A percentile compares a stretch with the other conserved stretches of the same genome.
Conservation (phyloP, 2,888 invertebrate species). For the Ypsolopha sequella region DNA sequence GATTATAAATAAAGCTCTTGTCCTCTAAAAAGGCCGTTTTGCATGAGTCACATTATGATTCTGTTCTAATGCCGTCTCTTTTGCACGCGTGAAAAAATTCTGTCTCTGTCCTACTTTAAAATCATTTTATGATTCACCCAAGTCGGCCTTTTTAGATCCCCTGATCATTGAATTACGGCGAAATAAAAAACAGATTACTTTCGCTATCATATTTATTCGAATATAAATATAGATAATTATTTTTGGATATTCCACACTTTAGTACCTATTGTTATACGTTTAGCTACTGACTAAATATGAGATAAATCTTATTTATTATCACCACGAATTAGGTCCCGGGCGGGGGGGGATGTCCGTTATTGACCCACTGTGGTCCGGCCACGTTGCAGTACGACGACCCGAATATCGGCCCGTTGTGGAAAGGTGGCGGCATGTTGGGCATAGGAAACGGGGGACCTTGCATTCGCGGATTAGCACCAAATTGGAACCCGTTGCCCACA, state of each 20-base stretch:
- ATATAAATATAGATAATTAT: conserved; percentile 59
- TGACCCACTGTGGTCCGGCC: conserved; percentile 36
- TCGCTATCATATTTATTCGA: conserved; percentile 40
- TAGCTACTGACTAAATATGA: conserved; percentile 16
- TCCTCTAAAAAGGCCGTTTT: too few relatives aligned
- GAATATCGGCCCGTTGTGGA: conserved; percentile 32
- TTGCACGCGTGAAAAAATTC: too few relatives aligned
- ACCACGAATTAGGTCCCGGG: conserved; percentile 44
- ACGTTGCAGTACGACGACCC: conserved; percentile 32
- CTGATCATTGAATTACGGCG: too few relatives aligned
- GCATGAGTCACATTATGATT: too few relatives aligned
- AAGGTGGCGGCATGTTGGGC: conserved; percentile 19
- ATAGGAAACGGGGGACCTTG: conserved; percentile 16
- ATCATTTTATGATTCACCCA: too few relatives aligned
- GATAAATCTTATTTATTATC: conserved; percentile 18
- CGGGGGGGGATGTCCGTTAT: conserved; percentile 44
- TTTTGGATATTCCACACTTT: conserved; percentile 64
- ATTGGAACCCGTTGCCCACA: conserved; percentile 29
- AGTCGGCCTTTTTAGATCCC: too few relatives aligned
- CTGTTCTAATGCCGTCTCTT: too few relatives aligned
- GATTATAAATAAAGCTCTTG: too few relatives aligned
- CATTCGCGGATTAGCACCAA: conserved; percentile 32
- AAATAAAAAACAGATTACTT: conserved; percentile 16
- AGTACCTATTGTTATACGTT: conserved; percentile 45
- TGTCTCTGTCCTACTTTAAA: too few relatives aligned